Base-by-base conservation (phyloP, 2,888 invertebrate genomes). In the Candidula unifasciata region DNA sequence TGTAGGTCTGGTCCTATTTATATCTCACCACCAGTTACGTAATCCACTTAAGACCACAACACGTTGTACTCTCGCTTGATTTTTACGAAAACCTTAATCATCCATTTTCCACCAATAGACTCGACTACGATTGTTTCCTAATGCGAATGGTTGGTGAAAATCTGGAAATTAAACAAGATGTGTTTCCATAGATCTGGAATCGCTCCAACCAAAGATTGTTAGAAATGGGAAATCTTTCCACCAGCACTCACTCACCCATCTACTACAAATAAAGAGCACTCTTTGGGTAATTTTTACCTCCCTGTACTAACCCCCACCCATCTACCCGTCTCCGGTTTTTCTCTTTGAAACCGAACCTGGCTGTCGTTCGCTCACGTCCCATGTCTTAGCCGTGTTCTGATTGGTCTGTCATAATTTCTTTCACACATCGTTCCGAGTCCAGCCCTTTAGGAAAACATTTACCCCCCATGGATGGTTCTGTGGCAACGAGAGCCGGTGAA, bases 401-500 rank as follows among this genome's bases (percentile, higher is more conserved):
- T 78, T 78, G 78, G 66, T 66, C 66, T 78, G 64, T 18, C 37
- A 64, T 78, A 78, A 78, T 66, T 78, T 66, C 64, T 37, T 78
- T 64, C 78, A 64, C 78, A 78, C n/a, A 33, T 64, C 35, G 24
- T 57, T 35, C 64, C n/a, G 16, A 18, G 64, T 64, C 78, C 78
- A 60, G 64, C 66, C 74, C 74, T 74, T n/a, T 21, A 54, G 21
- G 74, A 74, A 74, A 74, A 52, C 54, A 74, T 74, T 30, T 74
- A 74, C 54, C 54, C 37, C 54, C n/a, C n/a, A n/a, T 13, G 74
- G 54, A 30, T 30, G 54, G 74, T 54, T 74, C 18, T 27, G 30
- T 6, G 30, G 54, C 30, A 74, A 54, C 30, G 30, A 74, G 74
- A 74, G 35, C 69, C 30, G 27, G 52, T 74, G 30, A 74, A 74